These are phyloP conservation scores for Aricia artaxerxes DNA, from an alignment of 2,888 invertebrate species.

Conservation along the genomic window DNA sequence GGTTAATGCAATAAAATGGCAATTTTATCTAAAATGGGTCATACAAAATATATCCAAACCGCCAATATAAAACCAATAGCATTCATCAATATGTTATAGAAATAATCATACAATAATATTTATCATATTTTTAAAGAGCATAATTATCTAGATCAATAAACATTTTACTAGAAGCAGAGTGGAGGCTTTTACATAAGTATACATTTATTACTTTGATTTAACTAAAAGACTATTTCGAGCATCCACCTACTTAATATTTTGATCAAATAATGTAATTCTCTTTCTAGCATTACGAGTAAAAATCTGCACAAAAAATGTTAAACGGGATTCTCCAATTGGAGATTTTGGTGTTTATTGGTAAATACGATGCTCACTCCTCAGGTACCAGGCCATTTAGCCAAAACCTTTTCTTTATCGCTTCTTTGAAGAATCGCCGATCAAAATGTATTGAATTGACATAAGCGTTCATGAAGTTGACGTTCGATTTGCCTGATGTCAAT, in stretches of 20 bases:
- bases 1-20: background rate
- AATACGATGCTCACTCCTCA: background rate
- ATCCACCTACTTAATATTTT: too few relatives aligned
- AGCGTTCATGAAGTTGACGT: too few relatives aligned
- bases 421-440: too few relatives aligned
- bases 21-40: constrained; percentile 1
- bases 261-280: too few relatives aligned
- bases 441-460: background rate
- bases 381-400: too few relatives aligned
- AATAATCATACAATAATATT: background rate
- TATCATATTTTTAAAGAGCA: too few relatives aligned
- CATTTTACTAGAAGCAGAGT: too few relatives aligned
- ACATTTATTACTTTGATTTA: too few relatives aligned
- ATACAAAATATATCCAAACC: background rate
- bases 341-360: background rate
- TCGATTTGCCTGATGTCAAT: background rate
- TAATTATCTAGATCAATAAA: too few relatives aligned
- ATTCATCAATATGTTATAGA: background rate
- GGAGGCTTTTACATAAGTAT: too few relatives aligned
- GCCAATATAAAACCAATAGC: constrained; percentile 8
- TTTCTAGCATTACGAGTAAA: background rate
- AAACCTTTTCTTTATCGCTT: too few relatives aligned
- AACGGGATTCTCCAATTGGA: background rate
- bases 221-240: too few relatives aligned
- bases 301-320: background rate